These are phyloP conservation scores for Lapara coniferarum DNA, from an alignment of 2,888 invertebrate species.

Conservation along the genomic window DNA sequence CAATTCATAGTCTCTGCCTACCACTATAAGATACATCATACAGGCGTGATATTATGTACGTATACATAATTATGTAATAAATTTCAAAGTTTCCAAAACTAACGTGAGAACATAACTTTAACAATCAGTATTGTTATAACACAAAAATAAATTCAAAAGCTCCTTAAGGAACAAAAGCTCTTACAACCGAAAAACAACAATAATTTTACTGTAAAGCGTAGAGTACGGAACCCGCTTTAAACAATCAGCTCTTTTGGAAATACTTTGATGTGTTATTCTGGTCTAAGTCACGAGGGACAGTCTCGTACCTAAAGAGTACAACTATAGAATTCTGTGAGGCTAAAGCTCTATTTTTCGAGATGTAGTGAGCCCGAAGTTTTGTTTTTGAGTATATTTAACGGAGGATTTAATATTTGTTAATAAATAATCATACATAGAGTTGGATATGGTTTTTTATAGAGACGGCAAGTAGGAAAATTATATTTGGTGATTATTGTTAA, in stretches of 20 bases:
- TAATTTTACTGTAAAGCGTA: conserved; percentile 54
- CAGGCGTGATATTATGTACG: too few relatives aligned
- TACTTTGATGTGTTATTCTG: conserved; percentile 42
- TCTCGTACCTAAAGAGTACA: too few relatives aligned
- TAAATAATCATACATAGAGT: too few relatives aligned
- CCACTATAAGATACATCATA: too few relatives aligned
- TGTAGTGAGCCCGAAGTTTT: too few relatives aligned
- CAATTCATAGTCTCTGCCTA: not conserved
- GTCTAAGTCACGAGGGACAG: conserved; percentile 40
- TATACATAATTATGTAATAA: too few relatives aligned
- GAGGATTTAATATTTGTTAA: too few relatives aligned
- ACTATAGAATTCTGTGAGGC: too few relatives aligned
- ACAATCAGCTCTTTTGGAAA: conserved; percentile 71
- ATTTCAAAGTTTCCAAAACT: not conserved
- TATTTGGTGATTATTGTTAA: too few relatives aligned
- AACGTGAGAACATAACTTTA: not conserved
- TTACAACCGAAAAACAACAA: conserved; percentile 39
- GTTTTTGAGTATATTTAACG: too few relatives aligned
- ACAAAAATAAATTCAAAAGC: not conserved
- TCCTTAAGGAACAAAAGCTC: conserved; percentile 1
- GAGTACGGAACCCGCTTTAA: conserved; percentile 55
- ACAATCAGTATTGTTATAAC: conserved; percentile 7
- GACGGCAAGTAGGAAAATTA: not conserved
- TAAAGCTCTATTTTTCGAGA: too few relatives aligned
- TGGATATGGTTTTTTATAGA: too few relatives aligned